Evolutionary conservation across 1,140 invertebrate species (phyloP), one percentile per base, ranked within the genome.

Genomic region (Lasioglossum baleicum): DNA sequence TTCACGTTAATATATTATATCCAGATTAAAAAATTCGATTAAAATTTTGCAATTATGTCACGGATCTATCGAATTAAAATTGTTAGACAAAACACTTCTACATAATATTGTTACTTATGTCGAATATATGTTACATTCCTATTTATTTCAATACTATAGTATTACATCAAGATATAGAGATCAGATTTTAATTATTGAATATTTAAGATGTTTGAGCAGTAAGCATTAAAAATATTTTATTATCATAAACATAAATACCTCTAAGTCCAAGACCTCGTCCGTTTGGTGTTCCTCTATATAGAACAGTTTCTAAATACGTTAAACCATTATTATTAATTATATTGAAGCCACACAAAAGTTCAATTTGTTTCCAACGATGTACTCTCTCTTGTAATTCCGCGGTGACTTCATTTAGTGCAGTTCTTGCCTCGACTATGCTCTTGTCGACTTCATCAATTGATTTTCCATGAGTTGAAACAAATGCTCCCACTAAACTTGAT

Each of bases 371-470:
- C 98, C 98, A 99, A 80, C 98, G 94, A 91, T 98, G 95, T 68
- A 97, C 96, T 84, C 97, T 94, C 92, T 99, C 98, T 91, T 96
- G 95, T 70, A 99, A 91, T 88, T 98, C 98, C 83, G 96, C 96
- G 8, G 97, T 98, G 6, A 99, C 97, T 93, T 99, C 98, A 83
- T 97, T 97, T 76, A 99, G 93, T 0, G 97, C 95, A 15, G 97
- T 97, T 83, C 97, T 96, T 2, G 98, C 98, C 92, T 98, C 96
- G 0, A 98, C 96, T 85, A 99, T 99, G 61, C 96, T 97, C 70
- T 97, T 95, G 90, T 99, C 98, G 0, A 99, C 97, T 89, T 98
- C 97, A 91, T 99, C 98, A 80, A 99, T 97, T 4, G 97, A 96
- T 87, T 97, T 98, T 44, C 97, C 97, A 92, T 99, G 98, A 0